Conservation (phyloP, 2,113 vertebrate genomes). For the Camelus bactrianus region DNA sequence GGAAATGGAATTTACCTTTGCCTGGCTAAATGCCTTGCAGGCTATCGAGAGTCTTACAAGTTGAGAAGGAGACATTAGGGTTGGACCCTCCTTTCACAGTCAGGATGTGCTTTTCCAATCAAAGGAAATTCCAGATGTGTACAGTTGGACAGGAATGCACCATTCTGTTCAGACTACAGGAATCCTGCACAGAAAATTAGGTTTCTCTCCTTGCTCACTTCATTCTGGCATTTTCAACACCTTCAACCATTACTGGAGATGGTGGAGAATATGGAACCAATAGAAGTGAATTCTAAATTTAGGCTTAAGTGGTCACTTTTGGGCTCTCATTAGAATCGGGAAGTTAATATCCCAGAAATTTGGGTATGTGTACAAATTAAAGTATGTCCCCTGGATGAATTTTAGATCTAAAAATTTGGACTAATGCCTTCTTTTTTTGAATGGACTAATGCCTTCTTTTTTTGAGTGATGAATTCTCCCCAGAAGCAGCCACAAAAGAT, state of each 20-base stretch:
- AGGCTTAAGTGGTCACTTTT: conserved; percentile 65
- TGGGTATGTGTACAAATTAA: conserved; percentile 67
- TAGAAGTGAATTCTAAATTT: conserved; percentile 59
- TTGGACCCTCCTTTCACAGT: not conserved
- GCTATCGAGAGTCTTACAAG: not conserved
- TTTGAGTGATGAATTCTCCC: not conserved
- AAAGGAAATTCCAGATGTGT: not conserved
- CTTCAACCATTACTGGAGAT: not conserved
- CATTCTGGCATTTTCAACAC: not conserved
- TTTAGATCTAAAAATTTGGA: conserved; percentile 67
- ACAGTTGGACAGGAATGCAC: not conserved
- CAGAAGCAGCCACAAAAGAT: conserved; percentile 46
- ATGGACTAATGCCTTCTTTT: conserved; percentile 55
- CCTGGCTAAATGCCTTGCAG: not conserved
- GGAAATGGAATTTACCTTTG: not conserved
- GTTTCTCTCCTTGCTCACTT: not conserved
- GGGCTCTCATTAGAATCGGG: conserved; percentile 58
- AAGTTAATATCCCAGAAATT: conserved; percentile 76
- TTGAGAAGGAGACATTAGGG: too few relatives aligned
- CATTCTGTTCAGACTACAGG: not conserved
- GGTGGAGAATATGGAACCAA: not conserved
- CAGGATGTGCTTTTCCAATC: not conserved
- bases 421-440: conserved; percentile 51
- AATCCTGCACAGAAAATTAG: not conserved
- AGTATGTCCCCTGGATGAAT: conserved; percentile 41